Evolutionary conservation across 2,113 vertebrate genomes (phyloP).

Genomic region (Brachionichthys hirsutus): DNA sequence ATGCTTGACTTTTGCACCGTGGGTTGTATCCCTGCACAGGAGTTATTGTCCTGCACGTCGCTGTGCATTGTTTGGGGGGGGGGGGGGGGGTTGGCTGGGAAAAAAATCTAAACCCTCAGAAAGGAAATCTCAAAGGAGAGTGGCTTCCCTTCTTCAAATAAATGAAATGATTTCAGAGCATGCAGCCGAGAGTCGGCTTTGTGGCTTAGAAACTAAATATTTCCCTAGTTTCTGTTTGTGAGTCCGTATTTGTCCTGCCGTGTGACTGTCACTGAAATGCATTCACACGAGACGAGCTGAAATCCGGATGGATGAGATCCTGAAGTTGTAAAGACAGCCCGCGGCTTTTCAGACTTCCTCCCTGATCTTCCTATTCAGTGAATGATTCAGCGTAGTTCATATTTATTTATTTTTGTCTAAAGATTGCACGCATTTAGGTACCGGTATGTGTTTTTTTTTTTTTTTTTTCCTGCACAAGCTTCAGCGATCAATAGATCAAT

Average conservation of each 20-base stretch:
- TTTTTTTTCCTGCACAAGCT: too few species aligned
- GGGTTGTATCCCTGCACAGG: background rate
- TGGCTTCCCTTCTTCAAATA: constrained; percentile 41
- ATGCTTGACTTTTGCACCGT: constrained; percentile 34
- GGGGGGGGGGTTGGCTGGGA: constrained; percentile 22
- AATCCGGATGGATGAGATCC: constrained; percentile 34
- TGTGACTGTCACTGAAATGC: constrained; percentile 31
- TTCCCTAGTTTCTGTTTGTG: constrained; percentile 39
- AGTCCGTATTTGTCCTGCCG: constrained; percentile 50
- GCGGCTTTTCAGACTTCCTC: background rate
- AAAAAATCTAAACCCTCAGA: constrained; percentile 35
- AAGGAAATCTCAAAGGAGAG: constrained; percentile 45
- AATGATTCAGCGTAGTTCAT: background rate
- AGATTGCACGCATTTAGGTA: too few species aligned
- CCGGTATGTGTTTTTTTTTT: too few species aligned
- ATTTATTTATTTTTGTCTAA: too few species aligned
- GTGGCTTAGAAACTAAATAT: constrained; percentile 59
- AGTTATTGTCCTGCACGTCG: background rate
- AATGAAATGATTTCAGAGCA: constrained; percentile 61
- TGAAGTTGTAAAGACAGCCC: constrained; percentile 18
- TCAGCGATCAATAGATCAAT: too few species aligned
- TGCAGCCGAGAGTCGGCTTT: constrained; percentile 52
- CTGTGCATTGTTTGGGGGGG: constrained; percentile 2
- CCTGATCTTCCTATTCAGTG: background rate
- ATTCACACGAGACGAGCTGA: constrained; percentile 27